Evolutionary conservation across 2,888 invertebrate species (phyloP), one percentile per base, ranked within the genome.

Genomic region (Yponomeuta malinellus): DNA sequence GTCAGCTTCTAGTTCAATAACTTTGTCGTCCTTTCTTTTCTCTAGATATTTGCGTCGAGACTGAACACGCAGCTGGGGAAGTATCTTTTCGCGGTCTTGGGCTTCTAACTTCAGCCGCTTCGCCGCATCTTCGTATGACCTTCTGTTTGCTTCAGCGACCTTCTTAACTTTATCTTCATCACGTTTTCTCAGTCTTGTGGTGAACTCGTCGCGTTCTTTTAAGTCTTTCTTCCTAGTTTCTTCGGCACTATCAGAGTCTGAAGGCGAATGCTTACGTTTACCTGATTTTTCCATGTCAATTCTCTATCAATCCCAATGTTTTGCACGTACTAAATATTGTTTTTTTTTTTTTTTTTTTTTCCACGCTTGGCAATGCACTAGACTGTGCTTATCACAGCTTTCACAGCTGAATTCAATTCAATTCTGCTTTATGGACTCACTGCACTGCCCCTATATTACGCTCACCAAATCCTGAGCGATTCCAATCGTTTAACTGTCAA

Each of bases 1-100:
- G 81, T 98, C 98, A 8, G 96, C 97, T 88, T 99, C 99, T 70
- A 99, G 89, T 84, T 99, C 99, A 10, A 96, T 95, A 59, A 99
- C 95, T 91, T 99, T 99, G 82, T 99, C 99, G 72, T 96, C 97
- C 87, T 98, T 98, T 68, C 99, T 94, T 86, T 99, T 99, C 82
- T 97, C 97, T 77, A 99, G 93, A 86, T 99, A 99, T 80, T 97
- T 96, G 68, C 98, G 93, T 43, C 99, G 94, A 0, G 99, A 99
- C 82, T 98, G 96, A 29, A 98, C 93, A 59, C 99, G 93, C 37
- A 99, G 86, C 80, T 96, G 96, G 0, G 98, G 98, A 70, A 99
- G 90, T 75, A 98, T 93, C 83, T 96, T 97, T 71, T 96, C 96
- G 69, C 96, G 93, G 78, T 97, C 97, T 79, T 97, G 96, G 59